Evolutionary conservation across 1,140 invertebrate genomes (phyloP), one percentile per base, ranked within the genome.

Genomic region (Harpegnathos saltator): DNA sequence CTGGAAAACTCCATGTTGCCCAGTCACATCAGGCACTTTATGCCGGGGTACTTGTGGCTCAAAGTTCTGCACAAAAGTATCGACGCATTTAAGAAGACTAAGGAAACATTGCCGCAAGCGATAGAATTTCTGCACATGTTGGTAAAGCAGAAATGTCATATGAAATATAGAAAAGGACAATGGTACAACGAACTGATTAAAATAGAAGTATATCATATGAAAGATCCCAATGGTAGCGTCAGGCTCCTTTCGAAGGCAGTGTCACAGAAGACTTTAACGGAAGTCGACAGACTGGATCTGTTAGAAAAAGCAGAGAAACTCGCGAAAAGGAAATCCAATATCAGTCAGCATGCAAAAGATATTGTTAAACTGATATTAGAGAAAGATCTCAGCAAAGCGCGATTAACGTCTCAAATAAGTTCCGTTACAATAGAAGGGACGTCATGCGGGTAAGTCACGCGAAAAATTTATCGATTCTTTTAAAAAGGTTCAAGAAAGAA

Each of bases 181-280:
- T 94, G 91, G 91, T 93, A 92, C 26, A 44, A 17, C 9, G 93
- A 94, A 74, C 82, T 94, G 26, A 88, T 91, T 1, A 61, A 93
- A 1, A 92, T 94, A 24, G 86, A 94, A 72, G 91, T 90, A 88
- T 59, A 85, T 77, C 85, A 93, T 48, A 52, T 29, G 3, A 94
- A 93, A 73, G 62, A 94, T 82, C 19, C 91, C 0, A 83, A 92
- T 54, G 22, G 14, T 0, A 88, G 89, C 71, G 91, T 89, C 3
- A 11, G 14, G 3, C 44, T 92, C 29, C 84, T 89, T 15, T 73
- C 91, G 0, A 5, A 91, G 33, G 92, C 85, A 0, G 84, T 94
- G 0, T 15, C 38, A 1, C 19, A 74, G 22, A n/a, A 85, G 17
- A 83, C 44, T 22, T 52, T 93, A 2, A 91, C 91, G 1, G 61